Base-by-base conservation (phyloP, 2,888 invertebrate genomes). In the Temnothorax ravouxi region DNA sequence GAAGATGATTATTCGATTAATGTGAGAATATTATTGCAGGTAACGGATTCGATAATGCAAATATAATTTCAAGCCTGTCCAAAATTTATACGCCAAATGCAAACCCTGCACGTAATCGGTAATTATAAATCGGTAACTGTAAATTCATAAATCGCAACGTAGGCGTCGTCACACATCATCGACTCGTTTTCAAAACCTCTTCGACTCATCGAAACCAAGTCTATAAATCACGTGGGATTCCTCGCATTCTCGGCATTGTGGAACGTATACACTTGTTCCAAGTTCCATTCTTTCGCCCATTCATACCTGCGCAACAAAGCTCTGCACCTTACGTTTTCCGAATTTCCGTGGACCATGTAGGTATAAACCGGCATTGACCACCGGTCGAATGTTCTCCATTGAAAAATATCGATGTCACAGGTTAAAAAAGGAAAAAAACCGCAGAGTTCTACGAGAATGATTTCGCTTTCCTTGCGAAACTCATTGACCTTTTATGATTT, bases 261-360 rank as follows among this genome's bases (percentile, higher is more conserved):
- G 88, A 87, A 90, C 90, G 90, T 94, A 93, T 94, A 93, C 94
- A 94, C 94, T 94, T 94, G 94, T 93, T 93, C 91, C 88, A 86
- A 85, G 74, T 84, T 80, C 87, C 90, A 90, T 93, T 92, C 93
- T 90, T 86, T 87, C 88, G 88, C 91, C 91, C 94, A 94, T 94
- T 94, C 94, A 93, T 91, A 90, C 90, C 86, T 62, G 72, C 80
- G 88, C 91, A 91, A 94, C 94, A 94, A 94, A 93, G 89, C 89
- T 86, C 88, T 91, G 91, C 94, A 94, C 94, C 94, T 94, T 94
- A 93, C 94, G 92, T 89, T 92, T 87, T 88, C 90, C 86, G 86
- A 86, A 83, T 69, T 69, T 25, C 82, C n/a, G 75, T 84, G 80
- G 77, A 41, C 9, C 61, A 80, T 67, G 61, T 62, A 74, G 61